Conservation (phyloP, 2,888 invertebrate genomes). For the Orthosia gracilis region DNA sequence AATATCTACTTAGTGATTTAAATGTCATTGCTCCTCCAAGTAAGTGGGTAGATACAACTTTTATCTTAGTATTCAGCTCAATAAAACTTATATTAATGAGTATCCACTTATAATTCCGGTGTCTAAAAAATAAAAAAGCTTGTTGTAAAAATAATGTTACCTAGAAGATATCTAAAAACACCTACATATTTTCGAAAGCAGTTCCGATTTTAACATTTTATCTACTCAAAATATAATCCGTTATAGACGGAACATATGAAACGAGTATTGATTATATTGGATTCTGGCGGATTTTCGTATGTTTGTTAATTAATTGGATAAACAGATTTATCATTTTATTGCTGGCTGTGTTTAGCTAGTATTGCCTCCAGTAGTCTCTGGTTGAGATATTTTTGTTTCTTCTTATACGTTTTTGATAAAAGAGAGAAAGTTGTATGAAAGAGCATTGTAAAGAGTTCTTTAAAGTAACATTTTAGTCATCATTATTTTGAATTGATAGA, state of each 20-base stretch:
- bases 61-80: constrained; percentile 18
- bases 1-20: constrained; percentile 5
- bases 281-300: constrained; percentile 24
- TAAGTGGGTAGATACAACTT: constrained; percentile 23
- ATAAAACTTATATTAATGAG: constrained; percentile 43
- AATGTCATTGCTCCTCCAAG: constrained; percentile 11
- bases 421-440: constrained; percentile 36
- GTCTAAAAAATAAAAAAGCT: constrained; percentile 13
- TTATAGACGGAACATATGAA: constrained; percentile 33
- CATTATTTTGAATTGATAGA: constrained; percentile 43
- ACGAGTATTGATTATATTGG: constrained; percentile 38
- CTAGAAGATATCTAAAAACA: constrained; percentile 22
- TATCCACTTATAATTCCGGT: constrained; percentile 17
- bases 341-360: not conserved
- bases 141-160: constrained; percentile 15
- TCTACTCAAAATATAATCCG: constrained; percentile 36
- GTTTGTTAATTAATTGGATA: constrained; percentile 46
- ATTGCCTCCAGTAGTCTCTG: not conserved
- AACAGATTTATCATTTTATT: constrained; percentile 42
- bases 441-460: constrained; percentile 32
- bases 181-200: constrained; percentile 59
- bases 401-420: constrained; percentile 9
- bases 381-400: not conserved
- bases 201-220: constrained; percentile 37
- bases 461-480: constrained; percentile 13